These are phyloP conservation scores for Luperina testacea DNA, from an alignment of 2,888 invertebrate genomes.

Conservation along the genomic window DNA sequence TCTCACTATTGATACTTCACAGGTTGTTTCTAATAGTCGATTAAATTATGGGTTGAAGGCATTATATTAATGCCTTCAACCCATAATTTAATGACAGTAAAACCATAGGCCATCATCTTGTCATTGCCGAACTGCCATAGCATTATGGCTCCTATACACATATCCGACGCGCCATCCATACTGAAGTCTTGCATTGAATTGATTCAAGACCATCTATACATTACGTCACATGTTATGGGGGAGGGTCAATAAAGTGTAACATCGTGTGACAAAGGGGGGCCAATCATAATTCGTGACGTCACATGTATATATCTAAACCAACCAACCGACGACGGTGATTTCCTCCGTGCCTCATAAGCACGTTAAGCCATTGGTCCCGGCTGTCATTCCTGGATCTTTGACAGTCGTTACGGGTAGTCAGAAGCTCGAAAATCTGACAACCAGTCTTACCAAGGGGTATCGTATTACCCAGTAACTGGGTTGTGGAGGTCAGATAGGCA, in stretches of 20 bases:
- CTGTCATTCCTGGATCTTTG: too few relatives aligned
- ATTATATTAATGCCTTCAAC: too few relatives aligned
- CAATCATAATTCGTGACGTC: neutral
- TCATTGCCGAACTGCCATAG: constrained; percentile 11
- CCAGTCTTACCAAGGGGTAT: too few relatives aligned
- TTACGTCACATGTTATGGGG: neutral
- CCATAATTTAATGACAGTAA: constrained; percentile 15
- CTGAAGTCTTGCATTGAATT: neutral
- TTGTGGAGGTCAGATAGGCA: too few relatives aligned
- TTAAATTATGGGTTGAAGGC: constrained; percentile 16
- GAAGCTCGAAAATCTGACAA: too few relatives aligned
- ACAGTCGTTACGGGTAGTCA: too few relatives aligned
- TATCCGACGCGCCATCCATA: neutral
- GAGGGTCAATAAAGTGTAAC: neutral
- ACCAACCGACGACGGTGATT: too few relatives aligned
- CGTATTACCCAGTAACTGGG: too few relatives aligned
- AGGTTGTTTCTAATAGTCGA: constrained; percentile 7
- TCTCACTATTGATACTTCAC: constrained; percentile 18
- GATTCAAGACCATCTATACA: neutral
- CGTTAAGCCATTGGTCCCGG: too few relatives aligned
- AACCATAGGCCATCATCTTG: constrained; percentile 19
- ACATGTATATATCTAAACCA: neutral
- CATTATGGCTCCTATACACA: neutral
- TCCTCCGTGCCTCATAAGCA: too few relatives aligned
- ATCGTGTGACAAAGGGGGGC: neutral